These are phyloP conservation scores for Zaprionus kolodkinae DNA, from an alignment of 1,140 invertebrate species.

Conservation along the genomic window DNA sequence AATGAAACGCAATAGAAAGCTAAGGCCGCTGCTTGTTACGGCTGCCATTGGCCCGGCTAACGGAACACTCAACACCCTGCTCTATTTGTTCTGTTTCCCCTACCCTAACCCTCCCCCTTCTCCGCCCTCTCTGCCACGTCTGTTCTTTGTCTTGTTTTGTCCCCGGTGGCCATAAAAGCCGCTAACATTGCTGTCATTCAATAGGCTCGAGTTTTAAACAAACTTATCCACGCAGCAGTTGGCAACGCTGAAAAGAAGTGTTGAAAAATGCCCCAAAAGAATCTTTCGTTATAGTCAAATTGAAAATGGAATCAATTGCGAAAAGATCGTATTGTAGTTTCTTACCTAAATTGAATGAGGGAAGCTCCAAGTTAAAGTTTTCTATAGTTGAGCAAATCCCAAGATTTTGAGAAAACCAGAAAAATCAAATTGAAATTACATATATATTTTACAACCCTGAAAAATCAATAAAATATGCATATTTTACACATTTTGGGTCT, in stretches of 20 bases:
- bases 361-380: no score
- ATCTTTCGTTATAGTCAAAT: neutral
- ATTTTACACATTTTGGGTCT: no score
- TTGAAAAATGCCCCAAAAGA: conserved; percentile 3
- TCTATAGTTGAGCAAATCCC: no score
- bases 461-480: no score
- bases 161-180: conserved; percentile 12
- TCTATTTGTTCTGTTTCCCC: neutral
- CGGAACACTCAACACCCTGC: no score
- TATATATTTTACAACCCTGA: no score
- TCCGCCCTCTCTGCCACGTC: neutral
- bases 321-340: neutral
- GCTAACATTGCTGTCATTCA: conserved; percentile 8
- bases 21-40: conserved; percentile 24
- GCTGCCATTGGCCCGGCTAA: conserved; percentile 13
- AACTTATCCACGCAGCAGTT: conserved; percentile 1
- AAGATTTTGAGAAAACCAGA: no score
- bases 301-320: neutral
- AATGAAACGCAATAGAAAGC: conserved; percentile 22
- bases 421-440: no score
- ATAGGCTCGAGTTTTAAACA: conserved; percentile 8
- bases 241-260: neutral
- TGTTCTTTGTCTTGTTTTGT: conserved; percentile 7
- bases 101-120: neutral
- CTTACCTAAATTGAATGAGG: no score